Percentiles rank a stretch among this genome's conserved stretches.
phyloP scores from a whole-genome alignment of 1,140 invertebrate genomes.

The Sitodiplosis mosellana region DNA sequence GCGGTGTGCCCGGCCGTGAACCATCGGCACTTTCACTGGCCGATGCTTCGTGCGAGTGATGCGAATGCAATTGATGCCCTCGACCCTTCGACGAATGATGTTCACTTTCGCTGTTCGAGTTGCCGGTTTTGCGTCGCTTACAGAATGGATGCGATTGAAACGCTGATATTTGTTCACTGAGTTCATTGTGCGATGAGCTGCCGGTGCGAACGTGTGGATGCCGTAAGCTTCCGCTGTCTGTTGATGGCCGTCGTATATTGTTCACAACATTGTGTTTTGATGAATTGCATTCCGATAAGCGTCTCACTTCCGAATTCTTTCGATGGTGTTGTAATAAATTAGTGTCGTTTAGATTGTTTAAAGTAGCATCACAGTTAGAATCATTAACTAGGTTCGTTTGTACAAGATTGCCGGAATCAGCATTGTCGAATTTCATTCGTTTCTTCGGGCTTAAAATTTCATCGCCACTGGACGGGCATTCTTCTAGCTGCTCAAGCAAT shows the following conservation, averaged over 20 bases:
- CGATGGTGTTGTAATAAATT: slow-evolving; percentile 22
- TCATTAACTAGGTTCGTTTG: slow-evolving; percentile 1
- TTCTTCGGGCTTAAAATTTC: slow-evolving; percentile 44
- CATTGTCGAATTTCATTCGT: slow-evolving; percentile 35
- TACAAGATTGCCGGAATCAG: background rate
- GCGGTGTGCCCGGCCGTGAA: slow-evolving; percentile 60
- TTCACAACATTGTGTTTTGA: slow-evolving; percentile 2
- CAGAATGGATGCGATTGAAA: background rate
- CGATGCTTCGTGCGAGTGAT: slow-evolving; percentile 24
- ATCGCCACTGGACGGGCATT: slow-evolving; percentile 50
- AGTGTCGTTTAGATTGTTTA: slow-evolving; percentile 1
- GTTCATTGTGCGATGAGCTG: too few relatives aligned
- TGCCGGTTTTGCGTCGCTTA: background rate
- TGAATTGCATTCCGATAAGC: slow-evolving; percentile 6
- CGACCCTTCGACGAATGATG: slow-evolving; percentile 17
- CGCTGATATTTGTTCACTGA: too few relatives aligned
- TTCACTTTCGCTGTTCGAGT: slow-evolving; percentile 1
- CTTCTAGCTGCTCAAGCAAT: slow-evolving; percentile 48
- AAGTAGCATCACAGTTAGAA: background rate
- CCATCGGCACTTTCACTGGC: slow-evolving; percentile 28
- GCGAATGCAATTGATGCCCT: slow-evolving; percentile 25
- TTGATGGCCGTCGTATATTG: slow-evolving; percentile 19
- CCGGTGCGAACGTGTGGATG: background rate
- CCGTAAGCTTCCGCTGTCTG: slow-evolving; percentile 15
- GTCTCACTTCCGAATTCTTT: slow-evolving; percentile 10